Evolutionary conservation across 2,113 vertebrate species (phyloP), one percentile per base, ranked within the genome.

Genomic region (Macheiramphus alcinus): DNA sequence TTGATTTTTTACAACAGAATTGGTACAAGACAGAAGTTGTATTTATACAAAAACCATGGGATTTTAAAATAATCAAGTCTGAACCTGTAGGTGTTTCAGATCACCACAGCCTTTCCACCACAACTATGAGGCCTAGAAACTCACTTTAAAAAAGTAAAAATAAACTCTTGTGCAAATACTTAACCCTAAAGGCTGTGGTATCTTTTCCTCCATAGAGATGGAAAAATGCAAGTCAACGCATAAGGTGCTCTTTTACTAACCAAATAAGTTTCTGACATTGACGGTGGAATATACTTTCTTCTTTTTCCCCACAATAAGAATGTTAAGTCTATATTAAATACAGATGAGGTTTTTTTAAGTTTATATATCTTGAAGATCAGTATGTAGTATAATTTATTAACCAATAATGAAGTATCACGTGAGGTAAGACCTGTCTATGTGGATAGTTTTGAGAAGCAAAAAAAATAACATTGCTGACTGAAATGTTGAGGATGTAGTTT

Each of bases 31-130:
- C 42, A 82, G 67, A 86, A 74, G 11, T 14, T 17, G 3, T 25
- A 81, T 71, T 55, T 66, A 48, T 23, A 43, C 10, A 66, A 68
- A 68, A 75, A 13, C 0, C 50, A 42, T 0, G 0, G 12, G 61
- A 36, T 65, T 83, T 88, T 53, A 70, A 75, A 47, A 65, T 38
- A 36, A 65, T 26, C 38, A 52, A 16, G 23, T 53, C 55, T 78
- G 36, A 76, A 70, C 27, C 81, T 58, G 16, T 52, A 83, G 20
- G 22, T 25, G 9, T 58, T 94, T 53, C 7, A 11, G 27, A 72
- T n/a, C 27, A 31, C 1, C 3, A 59, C 7, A 29, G 63, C 16
- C 67, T 83, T 91, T 90, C 66, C 11, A 36, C 7, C 38, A 5
- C 23, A 87, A 48, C 15, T 78, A 8, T 21, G 48, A 88, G 29